Percentiles rank a stretch among this genome's conserved stretches.
phyloP scores from a whole-genome alignment of 2,797 vertebrate species.

The Craterocephalus amniculus region DNA sequence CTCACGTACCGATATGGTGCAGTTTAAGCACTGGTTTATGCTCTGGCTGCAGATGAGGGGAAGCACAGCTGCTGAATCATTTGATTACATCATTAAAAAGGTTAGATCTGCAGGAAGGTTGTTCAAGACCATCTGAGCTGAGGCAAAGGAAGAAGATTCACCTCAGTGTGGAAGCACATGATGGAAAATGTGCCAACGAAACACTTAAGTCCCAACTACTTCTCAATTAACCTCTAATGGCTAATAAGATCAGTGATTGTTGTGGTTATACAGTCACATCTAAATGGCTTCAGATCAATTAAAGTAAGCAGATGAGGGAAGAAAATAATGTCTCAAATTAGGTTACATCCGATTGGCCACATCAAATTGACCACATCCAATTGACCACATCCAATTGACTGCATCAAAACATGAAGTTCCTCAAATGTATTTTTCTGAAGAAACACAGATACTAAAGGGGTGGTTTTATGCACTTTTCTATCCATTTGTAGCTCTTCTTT shows the following conservation, averaged over 20 bases:
- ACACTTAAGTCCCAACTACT: neutral
- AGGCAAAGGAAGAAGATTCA: neutral
- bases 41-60: slow-evolving; percentile 32
- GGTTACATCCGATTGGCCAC: neutral
- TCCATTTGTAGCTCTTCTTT: no score
- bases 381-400: no score
- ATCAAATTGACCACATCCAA: no score
- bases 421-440: no score
- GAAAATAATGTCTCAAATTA: no score
- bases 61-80: slow-evolving; percentile 10
- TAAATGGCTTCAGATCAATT: neutral
- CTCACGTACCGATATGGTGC: slow-evolving; percentile 1
- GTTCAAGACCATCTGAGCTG: neutral
- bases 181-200: neutral
- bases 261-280: neutral
- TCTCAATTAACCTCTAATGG: slow-evolving; percentile 9
- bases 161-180: neutral
- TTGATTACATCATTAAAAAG: slow-evolving; percentile 34
- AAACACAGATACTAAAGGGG: no score
- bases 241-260: neutral
- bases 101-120: neutral
- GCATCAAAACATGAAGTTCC: no score
- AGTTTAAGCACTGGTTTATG: slow-evolving; percentile 3
- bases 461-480: no score
- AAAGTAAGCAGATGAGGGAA: no score